Base-by-base conservation (phyloP, 92 coral and sea anemone genomes). In the Heliopora coerulea region DNA sequence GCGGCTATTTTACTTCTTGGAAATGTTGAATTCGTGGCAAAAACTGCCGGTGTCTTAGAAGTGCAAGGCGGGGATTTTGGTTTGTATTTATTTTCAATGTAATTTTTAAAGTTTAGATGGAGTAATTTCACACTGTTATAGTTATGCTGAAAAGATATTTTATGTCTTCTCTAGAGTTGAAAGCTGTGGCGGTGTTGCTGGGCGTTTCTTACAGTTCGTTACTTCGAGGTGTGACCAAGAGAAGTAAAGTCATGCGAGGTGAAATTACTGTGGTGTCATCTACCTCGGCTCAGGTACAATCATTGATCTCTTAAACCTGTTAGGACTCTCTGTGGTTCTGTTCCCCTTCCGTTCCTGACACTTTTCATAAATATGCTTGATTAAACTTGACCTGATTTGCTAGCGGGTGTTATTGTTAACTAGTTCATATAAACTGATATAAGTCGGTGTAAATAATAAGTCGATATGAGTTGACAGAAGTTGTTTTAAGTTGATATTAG, bases 101-200 rank as follows among this genome's bases (percentile, higher is more conserved):
- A n/a, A n/a, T n/a, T n/a, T n/a, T n/a, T n/a, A n/a, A n/a, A n/a
- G n/a, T n/a, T n/a, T n/a, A n/a, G n/a, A n/a, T n/a, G n/a, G n/a
- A n/a, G n/a, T n/a, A n/a, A n/a, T n/a, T n/a, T n/a, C n/a, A n/a
- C n/a, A n/a, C n/a, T n/a, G n/a, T n/a, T n/a, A n/a, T n/a, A n/a
- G n/a, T n/a, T n/a, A n/a, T n/a, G n/a, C n/a, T n/a, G n/a, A n/a
- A n/a, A n/a, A n/a, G n/a, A n/a, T n/a, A n/a, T n/a, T n/a, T n/a
- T n/a, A n/a, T 13, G 15, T 30, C 24, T 59, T 49, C 11, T 56
- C 11, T 64, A 91, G 97, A 91, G 63, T 84, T 92, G 83, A 92
- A 92, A 73, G 96, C 97, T 30, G 97, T 92, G 9, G 96, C 97
- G 25, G 89, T 96, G 11, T 76, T 92, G 44, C 88, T 92, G 26